phyloP scores from a whole-genome alignment of 1,140 invertebrate genomes.

The Drosophila guanche region DNA sequence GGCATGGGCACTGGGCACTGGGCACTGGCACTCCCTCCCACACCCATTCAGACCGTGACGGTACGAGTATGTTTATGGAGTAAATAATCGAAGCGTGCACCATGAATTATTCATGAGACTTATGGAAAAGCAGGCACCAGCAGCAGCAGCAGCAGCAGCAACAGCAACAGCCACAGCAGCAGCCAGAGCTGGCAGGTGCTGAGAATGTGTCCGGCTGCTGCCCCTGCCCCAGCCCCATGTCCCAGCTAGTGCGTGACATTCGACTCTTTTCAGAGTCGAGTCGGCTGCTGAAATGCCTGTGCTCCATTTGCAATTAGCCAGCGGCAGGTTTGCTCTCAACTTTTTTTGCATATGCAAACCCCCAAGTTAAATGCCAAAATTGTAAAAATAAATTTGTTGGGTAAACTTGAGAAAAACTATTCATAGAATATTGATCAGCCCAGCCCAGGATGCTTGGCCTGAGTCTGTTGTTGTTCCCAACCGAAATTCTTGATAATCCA shows the following conservation, averaged over 20 bases:
- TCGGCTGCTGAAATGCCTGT: constrained; percentile 27
- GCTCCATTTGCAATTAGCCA: constrained; percentile 66
- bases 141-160: background rate
- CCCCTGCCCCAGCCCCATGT: constrained; percentile 10
- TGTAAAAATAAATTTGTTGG: constrained; percentile 31
- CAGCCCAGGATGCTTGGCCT: no score
- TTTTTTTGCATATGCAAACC: constrained; percentile 62
- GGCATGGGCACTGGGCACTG: background rate
- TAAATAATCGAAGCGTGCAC: constrained; percentile 79
- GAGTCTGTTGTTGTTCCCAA: no score
- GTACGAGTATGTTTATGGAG: constrained; percentile 67
- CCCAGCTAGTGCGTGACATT: constrained; percentile 61
- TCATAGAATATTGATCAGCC: background rate
- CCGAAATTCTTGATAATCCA: background rate
- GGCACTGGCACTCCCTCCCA: constrained; percentile 2
- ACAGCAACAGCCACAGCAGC: no score
- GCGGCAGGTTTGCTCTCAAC: constrained; percentile 6
- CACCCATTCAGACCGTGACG: constrained; percentile 12
- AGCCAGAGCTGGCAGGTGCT: constrained; percentile 37
- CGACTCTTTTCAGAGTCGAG: constrained; percentile 35
- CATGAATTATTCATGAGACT: constrained; percentile 78
- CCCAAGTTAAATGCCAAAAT: constrained; percentile 31
- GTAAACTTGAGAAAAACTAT: background rate
- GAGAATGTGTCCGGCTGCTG: constrained; percentile 32
- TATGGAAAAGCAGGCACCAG: constrained; percentile 58